Base-by-base conservation (phyloP, 2,888 invertebrate genomes). In the Dicyrtoma fusca region DNA sequence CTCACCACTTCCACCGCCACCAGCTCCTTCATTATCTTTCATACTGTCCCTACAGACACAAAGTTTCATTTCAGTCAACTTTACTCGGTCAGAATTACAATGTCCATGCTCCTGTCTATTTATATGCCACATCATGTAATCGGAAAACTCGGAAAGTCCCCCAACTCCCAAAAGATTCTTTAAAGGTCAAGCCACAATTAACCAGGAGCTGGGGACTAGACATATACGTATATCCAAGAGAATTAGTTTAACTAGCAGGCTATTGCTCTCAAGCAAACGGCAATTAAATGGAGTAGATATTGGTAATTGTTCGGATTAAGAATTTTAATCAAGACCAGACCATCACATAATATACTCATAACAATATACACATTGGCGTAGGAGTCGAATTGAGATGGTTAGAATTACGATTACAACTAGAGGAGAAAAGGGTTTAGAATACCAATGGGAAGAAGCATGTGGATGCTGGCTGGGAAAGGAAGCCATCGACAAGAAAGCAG, bases 1-100 rank as follows among this genome's bases (percentile, higher is more conserved):
- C 34, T 34, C 34, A 34, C 34, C 34, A 34, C 34, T 34, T 8
- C 34, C 34, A 34, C 26, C 68, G 10, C 57, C 59, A 21, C 42
- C 53, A 63, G 25, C 65, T 23, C 45, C 47, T 65, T 59, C 71
- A 57, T 53, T 64, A 64, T 71, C 71, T 14, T 71, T 71, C 25
- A 47, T 53, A 26, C 55, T 71, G 2, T 65, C 71, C 51, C 71
- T 71, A 65, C 21, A 23, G 13, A 44, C 10, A 57, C 10, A 71
- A 51, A 34, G 26, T 34, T 6, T 25, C 10, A 11, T 57, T 57
- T 57, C 11, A 19, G 47, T 63, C 49, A n/a, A 1, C 13, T 49
- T 49, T 47, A n/a, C n/a, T 45, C 34, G 34, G 3, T 8, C 34
- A 34, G 4, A 34, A 34, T 34, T 34, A 34, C 34, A 34, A 34